Base-by-base conservation (phyloP, 92 coral and sea anemone species). In the Porites rus region DNA sequence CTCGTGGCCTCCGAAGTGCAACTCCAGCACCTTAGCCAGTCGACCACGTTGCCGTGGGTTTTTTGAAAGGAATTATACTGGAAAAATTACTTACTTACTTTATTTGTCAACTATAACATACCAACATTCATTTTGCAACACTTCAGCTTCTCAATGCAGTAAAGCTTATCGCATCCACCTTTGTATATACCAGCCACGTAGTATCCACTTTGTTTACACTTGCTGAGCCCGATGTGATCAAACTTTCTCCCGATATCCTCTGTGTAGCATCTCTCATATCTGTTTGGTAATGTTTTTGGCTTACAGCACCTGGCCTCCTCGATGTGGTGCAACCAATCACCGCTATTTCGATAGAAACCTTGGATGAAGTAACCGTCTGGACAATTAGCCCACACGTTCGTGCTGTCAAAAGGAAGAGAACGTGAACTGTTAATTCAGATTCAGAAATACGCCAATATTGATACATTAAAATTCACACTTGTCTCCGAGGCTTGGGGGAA, bases 221-320 rank as follows among this genome's bases (percentile, higher is more conserved):
- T 11, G 65, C 81, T 74, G 0, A 63, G 60, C 21, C 88, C 88
- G 50, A 10, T 64, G 7, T 19, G 62, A 75, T 84, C 88, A 64
- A 84, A 84, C 20, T 81, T 75, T 16, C n/a, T 2, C 10, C 10
- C 18, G 16, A 91, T 83, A 61, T 88, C 43, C 58, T 91, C 86
- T 8, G 61, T 59, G 46, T 88, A 91, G 61, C 94, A 91, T 60
- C 65, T 13, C 9, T 93, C 94, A 61, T 82, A 88, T 59, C 87
- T 72, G 78, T 90, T 75, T 2, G 96, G 94, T 65, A 82, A 91
- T 17, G 54, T 76, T 16, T 86, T 88, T 50, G 96, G 96, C 52
- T 90, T 90, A 31, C 96, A 93, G 83, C 96, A 93, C 62, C 85
- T 84, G 9, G 89, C 96, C 50, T 80, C 72, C 56, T 93, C 96